These are phyloP conservation scores for Pipra filicauda DNA, from an alignment of 2,113 vertebrate species.

Conservation along the genomic window DNA sequence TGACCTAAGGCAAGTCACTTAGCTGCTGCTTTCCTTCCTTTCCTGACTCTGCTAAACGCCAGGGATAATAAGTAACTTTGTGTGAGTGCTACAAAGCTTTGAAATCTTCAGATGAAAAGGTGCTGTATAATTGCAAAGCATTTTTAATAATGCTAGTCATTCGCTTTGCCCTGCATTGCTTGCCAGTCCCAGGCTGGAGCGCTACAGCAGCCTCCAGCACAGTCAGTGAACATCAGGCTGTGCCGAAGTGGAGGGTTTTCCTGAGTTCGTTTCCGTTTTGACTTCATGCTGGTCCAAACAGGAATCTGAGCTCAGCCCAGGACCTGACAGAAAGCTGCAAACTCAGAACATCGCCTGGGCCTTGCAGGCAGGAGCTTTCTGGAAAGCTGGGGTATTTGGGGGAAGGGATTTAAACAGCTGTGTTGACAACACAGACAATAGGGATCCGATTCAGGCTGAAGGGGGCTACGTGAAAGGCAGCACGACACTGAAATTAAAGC, in stretches of 20 bases:
- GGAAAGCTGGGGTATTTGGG: not conserved
- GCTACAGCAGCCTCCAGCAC: not conserved
- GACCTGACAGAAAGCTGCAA: not conserved
- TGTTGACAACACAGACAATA: conserved; percentile 29
- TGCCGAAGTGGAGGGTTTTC: not conserved
- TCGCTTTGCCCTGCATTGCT: not conserved
- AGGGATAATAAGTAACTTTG: conserved; percentile 52
- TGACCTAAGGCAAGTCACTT: conserved; percentile 54
- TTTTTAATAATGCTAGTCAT: conserved; percentile 54
- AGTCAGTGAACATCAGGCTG: not conserved
- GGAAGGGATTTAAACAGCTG: conserved; percentile 43
- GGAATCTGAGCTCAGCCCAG: not conserved
- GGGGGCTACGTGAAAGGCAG: not conserved
- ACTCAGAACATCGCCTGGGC: not conserved
- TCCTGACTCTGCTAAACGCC: conserved; percentile 57
- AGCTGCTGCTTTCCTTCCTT: conserved; percentile 8
- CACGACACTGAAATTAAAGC: not conserved
- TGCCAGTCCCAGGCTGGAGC: not conserved
- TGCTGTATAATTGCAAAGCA: conserved; percentile 35
- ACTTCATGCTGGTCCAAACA: not conserved
- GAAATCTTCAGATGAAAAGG: conserved; percentile 61
- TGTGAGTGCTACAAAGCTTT: not conserved
- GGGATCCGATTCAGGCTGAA: not conserved
- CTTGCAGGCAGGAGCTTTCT: not conserved
- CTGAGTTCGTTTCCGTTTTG: not conserved